A percentile compares a stretch with the other conserved stretches of the same genome.
Evolutionary conservation across 2,797 vertebrate species (phyloP).

Genomic region (Pangasius krempfi): DNA sequence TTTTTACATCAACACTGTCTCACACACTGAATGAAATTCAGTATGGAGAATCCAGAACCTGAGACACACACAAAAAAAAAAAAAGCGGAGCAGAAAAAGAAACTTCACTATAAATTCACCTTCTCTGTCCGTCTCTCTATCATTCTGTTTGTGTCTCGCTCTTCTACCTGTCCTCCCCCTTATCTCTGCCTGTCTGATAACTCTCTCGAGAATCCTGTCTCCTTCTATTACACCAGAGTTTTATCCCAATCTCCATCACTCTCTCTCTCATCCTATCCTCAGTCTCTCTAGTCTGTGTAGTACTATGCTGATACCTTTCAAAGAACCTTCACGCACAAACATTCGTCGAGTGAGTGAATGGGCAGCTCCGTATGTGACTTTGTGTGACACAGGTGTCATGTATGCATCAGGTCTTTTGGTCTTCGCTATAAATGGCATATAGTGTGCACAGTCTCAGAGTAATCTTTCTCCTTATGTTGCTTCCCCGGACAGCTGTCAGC

Average conservation of each 20-base stretch:
- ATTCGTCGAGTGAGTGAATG: neutral
- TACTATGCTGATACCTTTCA: slow-evolving; percentile 22
- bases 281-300: slow-evolving; percentile 1
- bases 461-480: slow-evolving; percentile 14
- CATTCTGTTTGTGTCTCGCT: slow-evolving; percentile 41
- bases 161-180: slow-evolving; percentile 35
- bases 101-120: slow-evolving; percentile 12
- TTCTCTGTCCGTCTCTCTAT: slow-evolving; percentile 24
- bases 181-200: slow-evolving; percentile 42
- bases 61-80: neutral
- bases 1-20: slow-evolving; percentile 3
- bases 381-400: neutral
- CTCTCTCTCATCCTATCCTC: slow-evolving; percentile 13
- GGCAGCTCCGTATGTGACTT: neutral
- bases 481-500: slow-evolving; percentile 22
- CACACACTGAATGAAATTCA: slow-evolving; percentile 3
- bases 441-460: neutral
- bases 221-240: slow-evolving; percentile 36
- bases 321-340: slow-evolving; percentile 15
- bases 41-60: neutral
- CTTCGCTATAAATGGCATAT: slow-evolving; percentile 11
- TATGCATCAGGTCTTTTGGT: neutral
- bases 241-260: slow-evolving; percentile 46
- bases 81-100: neutral
- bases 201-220: slow-evolving; percentile 39